A percentile compares a stretch with the other conserved stretches of the same genome.
Evolutionary conservation across 2,797 vertebrate genomes (phyloP).

Genomic region (Chanos chanos): DNA sequence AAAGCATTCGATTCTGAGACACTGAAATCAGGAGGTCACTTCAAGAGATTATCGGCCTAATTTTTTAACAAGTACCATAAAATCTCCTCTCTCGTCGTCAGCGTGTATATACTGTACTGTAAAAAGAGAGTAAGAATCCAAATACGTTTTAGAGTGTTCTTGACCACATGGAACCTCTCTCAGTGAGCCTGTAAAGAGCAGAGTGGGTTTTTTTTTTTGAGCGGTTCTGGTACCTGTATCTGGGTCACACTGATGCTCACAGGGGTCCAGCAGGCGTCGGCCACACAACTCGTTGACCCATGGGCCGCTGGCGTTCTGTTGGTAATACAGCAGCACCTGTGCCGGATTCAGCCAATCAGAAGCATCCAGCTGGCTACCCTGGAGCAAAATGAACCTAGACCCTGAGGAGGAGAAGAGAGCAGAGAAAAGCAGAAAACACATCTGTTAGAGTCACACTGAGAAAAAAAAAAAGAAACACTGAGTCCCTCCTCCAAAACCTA

Average conservation of each 20-base stretch:
- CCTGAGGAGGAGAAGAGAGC: conserved; percentile 70
- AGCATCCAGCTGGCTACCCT: conserved; percentile 94
- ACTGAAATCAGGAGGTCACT: too few species aligned
- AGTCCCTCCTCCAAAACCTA: too few species aligned
- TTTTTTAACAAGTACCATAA: too few species aligned
- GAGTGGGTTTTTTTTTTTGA: neutral
- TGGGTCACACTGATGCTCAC: conserved; percentile 94
- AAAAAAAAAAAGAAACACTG: too few species aligned
- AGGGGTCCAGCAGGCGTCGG: conserved; percentile 90
- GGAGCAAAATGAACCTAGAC: conserved; percentile 92
- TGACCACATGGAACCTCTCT: too few species aligned
- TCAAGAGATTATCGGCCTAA: too few species aligned
- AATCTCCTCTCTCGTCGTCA: too few species aligned
- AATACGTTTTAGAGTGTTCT: too few species aligned
- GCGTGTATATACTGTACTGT: too few species aligned
- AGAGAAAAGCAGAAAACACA: neutral
- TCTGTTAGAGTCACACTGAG: neutral
- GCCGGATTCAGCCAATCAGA: conserved; percentile 98
- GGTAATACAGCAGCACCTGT: conserved; percentile 92
- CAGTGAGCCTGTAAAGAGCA: neutral
- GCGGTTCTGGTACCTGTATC: conserved; percentile 80
- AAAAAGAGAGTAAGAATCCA: too few species aligned
- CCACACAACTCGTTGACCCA: conserved; percentile 94
- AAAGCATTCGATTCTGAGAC: too few species aligned
- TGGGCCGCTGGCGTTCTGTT: conserved; percentile 96